Evolutionary conservation across 2,888 invertebrate genomes (phyloP).

Genomic region (Physocephala rufipes): DNA sequence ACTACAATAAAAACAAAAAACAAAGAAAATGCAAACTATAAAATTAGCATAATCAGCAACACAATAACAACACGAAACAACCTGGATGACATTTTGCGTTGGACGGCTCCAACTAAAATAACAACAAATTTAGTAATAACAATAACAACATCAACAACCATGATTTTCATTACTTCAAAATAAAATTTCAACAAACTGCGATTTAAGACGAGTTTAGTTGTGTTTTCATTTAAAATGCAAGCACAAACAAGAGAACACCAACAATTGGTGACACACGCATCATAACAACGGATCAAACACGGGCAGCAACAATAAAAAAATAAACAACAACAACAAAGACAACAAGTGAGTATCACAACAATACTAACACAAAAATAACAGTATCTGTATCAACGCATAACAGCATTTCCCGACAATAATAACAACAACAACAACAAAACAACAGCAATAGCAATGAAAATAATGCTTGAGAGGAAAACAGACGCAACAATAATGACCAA

Average conservation of each 20-base stretch:
- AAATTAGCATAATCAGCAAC: background rate
- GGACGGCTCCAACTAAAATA: background rate
- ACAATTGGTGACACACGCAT: no score
- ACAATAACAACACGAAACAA: background rate
- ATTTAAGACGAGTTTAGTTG: no score
- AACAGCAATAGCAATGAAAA: background rate
- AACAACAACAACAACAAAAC: slow-evolving; percentile 3
- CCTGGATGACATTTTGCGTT: background rate
- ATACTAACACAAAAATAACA: background rate
- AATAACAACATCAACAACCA: background rate
- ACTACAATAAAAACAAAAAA: no score
- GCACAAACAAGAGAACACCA: no score
- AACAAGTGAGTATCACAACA: background rate
- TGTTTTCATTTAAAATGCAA: no score
- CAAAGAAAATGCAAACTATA: background rate
- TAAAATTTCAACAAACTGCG: background rate
- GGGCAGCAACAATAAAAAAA: background rate
- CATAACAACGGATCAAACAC: no score
- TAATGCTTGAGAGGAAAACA: no score
- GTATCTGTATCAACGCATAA: background rate
- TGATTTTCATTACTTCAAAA: background rate
- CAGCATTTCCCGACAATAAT: background rate
- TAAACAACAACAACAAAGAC: background rate
- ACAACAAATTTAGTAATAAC: background rate
- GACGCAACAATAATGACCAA: slow-evolving; percentile 4